phyloP scores from a whole-genome alignment of 2,113 vertebrate species.

The Gymnogyps californianus region DNA sequence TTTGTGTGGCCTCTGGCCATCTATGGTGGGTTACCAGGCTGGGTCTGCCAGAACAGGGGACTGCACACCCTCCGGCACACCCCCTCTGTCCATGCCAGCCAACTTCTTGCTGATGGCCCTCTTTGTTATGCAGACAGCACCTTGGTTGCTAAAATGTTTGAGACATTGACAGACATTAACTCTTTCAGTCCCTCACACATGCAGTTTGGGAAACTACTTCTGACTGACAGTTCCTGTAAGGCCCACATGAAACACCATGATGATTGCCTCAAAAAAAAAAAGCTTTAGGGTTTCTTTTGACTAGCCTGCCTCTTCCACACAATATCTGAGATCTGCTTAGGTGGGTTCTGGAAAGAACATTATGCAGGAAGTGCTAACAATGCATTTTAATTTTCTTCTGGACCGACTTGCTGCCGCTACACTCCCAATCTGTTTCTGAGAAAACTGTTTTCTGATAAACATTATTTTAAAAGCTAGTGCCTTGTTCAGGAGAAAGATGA shows the following conservation, averaged over 20 bases:
- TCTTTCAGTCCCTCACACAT: too few relatives aligned
- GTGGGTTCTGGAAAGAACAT: constrained; percentile 7
- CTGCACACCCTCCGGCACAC: too few relatives aligned
- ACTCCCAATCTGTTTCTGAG: not conserved
- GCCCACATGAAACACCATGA: not conserved
- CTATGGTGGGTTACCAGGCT: too few relatives aligned
- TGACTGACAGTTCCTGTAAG: constrained; percentile 6
- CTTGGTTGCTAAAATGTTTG: too few relatives aligned
- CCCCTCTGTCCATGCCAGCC: too few relatives aligned
- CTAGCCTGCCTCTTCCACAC: not conserved
- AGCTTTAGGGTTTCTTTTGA: not conserved
- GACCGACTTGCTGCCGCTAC: not conserved
- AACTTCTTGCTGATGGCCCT: too few relatives aligned
- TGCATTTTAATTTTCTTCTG: constrained; percentile 20
- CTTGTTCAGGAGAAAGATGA: not conserved
- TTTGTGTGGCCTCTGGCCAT: too few relatives aligned
- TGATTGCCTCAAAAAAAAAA: not conserved
- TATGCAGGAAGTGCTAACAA: constrained; percentile 23
- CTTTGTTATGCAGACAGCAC: too few relatives aligned
- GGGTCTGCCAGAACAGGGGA: too few relatives aligned
- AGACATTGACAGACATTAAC: too few relatives aligned
- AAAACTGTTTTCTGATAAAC: not conserved
- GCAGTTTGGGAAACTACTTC: not conserved
- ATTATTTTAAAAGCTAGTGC: not conserved
- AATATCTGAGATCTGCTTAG: not conserved